phyloP scores from a whole-genome alignment of 1,140 invertebrate genomes.

The Drosophila littoralis region DNA sequence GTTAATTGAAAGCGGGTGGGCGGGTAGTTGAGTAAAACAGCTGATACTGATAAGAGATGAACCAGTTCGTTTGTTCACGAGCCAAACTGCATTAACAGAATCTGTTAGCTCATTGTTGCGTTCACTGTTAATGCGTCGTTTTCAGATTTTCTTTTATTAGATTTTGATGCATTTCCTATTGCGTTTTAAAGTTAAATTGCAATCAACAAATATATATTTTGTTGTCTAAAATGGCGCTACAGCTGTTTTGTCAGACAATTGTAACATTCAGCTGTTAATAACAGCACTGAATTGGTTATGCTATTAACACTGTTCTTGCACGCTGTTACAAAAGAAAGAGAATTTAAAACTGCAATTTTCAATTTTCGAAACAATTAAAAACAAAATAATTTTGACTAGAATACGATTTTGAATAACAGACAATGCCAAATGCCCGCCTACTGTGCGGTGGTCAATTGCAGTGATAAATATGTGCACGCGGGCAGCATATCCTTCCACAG shows the following conservation, averaged over 20 bases:
- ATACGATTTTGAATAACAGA: neutral
- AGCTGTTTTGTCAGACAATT: neutral
- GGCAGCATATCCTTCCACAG: constrained; percentile 81
- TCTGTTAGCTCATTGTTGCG: constrained; percentile 8
- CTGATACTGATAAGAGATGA: constrained; percentile 42
- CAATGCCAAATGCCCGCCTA: constrained; percentile 70
- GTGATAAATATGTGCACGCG: constrained; percentile 78
- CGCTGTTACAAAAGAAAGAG: constrained; percentile 4
- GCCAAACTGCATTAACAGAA: neutral
- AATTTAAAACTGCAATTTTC: neutral
- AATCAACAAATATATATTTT: too few relatives aligned
- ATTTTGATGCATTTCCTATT: too few relatives aligned
- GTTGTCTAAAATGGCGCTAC: neutral
- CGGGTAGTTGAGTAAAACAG: constrained; percentile 12
- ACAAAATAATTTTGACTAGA: neutral
- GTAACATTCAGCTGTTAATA: neutral
- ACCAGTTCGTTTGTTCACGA: constrained; percentile 4
- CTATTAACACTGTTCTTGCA: neutral
- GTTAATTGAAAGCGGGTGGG: constrained; percentile 10
- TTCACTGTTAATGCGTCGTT: neutral
- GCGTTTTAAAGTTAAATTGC: too few relatives aligned
- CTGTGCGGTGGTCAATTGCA: constrained; percentile 79
- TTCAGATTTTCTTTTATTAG: neutral
- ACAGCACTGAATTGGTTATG: neutral
- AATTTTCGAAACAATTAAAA: neutral